phyloP scores from a whole-genome alignment of 2,113 vertebrate species.

The Chloroceryle aenea region DNA sequence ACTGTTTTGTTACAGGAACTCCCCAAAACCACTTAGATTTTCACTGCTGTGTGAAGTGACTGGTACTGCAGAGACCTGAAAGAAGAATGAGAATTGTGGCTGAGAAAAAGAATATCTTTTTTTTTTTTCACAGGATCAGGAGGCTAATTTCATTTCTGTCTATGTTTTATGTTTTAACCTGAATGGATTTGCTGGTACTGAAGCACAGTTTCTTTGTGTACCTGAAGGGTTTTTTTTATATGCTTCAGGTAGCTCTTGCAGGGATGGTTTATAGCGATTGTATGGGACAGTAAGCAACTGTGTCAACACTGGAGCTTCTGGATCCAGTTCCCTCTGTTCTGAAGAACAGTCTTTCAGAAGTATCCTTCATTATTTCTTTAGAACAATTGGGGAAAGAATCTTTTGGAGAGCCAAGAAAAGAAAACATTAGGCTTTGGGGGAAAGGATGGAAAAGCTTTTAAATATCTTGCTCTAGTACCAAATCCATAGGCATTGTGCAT shows the following conservation, averaged over 20 bases:
- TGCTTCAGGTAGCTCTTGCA: background rate
- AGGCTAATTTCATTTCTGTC: background rate
- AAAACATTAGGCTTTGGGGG: background rate
- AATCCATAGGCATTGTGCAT: rapidly evolving
- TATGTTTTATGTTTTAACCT: background rate
- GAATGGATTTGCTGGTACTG: background rate
- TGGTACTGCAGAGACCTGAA: background rate
- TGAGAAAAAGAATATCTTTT: no score
- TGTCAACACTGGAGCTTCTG: background rate
- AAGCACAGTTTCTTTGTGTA: slow-evolving; percentile 31
- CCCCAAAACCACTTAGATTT: background rate
- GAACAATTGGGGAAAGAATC: background rate
- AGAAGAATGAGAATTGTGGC: background rate
- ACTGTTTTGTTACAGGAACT: background rate
- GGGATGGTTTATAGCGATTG: background rate
- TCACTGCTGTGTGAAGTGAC: background rate
- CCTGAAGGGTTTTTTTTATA: slow-evolving; percentile 1
- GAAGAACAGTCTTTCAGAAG: background rate
- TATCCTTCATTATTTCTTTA: background rate
- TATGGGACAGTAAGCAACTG: background rate
- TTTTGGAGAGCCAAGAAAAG: background rate
- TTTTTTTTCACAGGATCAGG: background rate
- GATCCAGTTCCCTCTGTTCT: background rate
- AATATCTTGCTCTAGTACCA: background rate
- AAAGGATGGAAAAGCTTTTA: background rate